Conservation (phyloP, 2,113 vertebrate species). For the Microtus oregoni region DNA sequence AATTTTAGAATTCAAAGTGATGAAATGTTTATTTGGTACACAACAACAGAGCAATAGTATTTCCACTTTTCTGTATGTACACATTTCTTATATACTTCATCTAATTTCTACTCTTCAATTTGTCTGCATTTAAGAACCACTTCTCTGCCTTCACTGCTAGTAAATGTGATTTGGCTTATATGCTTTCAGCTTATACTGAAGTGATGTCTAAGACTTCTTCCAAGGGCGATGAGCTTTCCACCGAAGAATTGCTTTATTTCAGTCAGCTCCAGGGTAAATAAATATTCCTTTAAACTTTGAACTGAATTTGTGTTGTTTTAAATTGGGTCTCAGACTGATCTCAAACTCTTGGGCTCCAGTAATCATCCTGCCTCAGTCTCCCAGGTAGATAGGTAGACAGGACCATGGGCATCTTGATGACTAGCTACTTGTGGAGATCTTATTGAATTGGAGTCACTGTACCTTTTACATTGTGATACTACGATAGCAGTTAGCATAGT, state of each 20-base stretch:
- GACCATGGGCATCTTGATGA: not conserved
- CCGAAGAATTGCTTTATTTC: conserved; percentile 93
- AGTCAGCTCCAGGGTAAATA: conserved; percentile 94
- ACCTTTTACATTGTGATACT: conserved; percentile 29
- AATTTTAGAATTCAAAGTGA: conserved; percentile 32
- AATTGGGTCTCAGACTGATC: not conserved
- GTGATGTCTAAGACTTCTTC: conserved; percentile 89
- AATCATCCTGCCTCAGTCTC: not conserved
- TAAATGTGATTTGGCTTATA: conserved; percentile 65
- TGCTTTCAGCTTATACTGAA: conserved; percentile 92
- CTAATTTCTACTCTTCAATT: not conserved
- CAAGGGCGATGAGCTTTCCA: conserved; percentile 90
- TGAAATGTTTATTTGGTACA: conserved; percentile 30
- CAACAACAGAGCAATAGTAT: not conserved
- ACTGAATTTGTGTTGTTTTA: not conserved
- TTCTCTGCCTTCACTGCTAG: conserved; percentile 29
- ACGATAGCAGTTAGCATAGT: not conserved
- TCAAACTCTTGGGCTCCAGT: not conserved
- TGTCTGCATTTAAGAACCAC: not conserved
- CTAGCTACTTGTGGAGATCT: not conserved
- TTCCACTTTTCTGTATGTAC: conserved; percentile 16
- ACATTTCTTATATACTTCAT: conserved; percentile 14
- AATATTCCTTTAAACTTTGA: conserved; percentile 74
- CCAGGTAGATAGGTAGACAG: not conserved
- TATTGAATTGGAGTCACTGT: conserved; percentile 10